Conservation (phyloP, 2,113 vertebrate species). For the Triplophysa rosa region DNA sequence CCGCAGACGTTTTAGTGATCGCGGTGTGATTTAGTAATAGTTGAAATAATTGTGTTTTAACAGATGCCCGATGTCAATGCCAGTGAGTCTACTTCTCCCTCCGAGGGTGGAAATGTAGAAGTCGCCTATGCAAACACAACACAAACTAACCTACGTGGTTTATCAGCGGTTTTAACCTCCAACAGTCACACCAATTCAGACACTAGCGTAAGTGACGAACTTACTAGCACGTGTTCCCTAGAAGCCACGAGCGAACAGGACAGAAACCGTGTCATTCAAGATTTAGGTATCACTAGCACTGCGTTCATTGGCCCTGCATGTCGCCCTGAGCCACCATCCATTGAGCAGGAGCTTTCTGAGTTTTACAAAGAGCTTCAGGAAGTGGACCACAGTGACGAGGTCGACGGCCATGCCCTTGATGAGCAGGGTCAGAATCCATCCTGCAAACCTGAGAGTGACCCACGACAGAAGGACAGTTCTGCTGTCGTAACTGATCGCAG, state of each 20-base stretch:
- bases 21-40: neutral
- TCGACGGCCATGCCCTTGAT: neutral
- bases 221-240: neutral
- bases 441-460: neutral
- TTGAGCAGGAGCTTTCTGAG: conserved; percentile 69
- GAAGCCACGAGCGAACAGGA: neutral
- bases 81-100: conserved; percentile 42
- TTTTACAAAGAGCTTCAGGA: conserved; percentile 76
- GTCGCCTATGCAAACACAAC: neutral
- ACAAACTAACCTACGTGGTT: neutral
- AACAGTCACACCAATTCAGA: neutral
- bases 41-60: neutral
- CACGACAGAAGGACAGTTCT: neutral
- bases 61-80: conserved; percentile 54
- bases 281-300: conserved; percentile 67
- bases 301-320: conserved; percentile 70
- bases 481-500: neutral
- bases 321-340: conserved; percentile 43
- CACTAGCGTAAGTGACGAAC: neutral
- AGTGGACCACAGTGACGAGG: conserved; percentile 51
- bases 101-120: conserved; percentile 44
- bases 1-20: neutral
- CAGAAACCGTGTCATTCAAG: conserved; percentile 58
- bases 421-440: neutral
- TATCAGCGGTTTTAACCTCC: neutral